Evolutionary conservation across 2,888 invertebrate species (phyloP), one percentile per base, ranked within the genome.

Genomic region (Tridacna crocea): DNA sequence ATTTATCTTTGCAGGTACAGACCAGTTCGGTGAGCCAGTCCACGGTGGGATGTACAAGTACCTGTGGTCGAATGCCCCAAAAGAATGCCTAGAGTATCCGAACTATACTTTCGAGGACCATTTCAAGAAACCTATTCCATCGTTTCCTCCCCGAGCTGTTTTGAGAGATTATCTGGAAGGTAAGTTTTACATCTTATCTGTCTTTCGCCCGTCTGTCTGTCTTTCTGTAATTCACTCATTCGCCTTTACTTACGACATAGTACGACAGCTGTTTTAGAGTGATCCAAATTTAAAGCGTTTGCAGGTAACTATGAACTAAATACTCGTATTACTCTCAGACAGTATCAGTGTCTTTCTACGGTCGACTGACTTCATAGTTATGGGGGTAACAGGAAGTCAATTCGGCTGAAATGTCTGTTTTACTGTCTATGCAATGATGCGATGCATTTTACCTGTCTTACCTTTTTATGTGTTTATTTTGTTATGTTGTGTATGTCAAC

Each of bases 21-120:
- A 87, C 55, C 76, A 82, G 26, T 79, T 77, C 73, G 87, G 87
- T 13, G 85, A 87, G 36, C 75, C 72, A 0, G 72, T 75, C 66
- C 83, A 87, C 75, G 36, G 63, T 22, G 79, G 87, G 11, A 79
- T 80, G 83, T 85, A 87, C 60, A 80, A 55, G 26, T 48, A 83
- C 60, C 68, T 85, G 19, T 87, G 85, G 85, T 80, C 85, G 17
- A 85, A 83, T 26, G 83, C 73, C 24, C 85, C 87, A 0, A 85
- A 87, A 60, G 87, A 87, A 77, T 74, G 77, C 26, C 22, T 85
- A 0, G 87, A 87, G 60, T 80, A 74, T 48, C 85, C 83, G 4
- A 82, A 87, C 22, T 85, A 87, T 26, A 83, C 85, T 0, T 87
- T 85, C 63, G 83, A 85, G 48, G 68, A 85, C 0, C 84, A 87